Evolutionary conservation across 2,113 vertebrate species (phyloP).

Genomic region (Mirza zaza): DNA sequence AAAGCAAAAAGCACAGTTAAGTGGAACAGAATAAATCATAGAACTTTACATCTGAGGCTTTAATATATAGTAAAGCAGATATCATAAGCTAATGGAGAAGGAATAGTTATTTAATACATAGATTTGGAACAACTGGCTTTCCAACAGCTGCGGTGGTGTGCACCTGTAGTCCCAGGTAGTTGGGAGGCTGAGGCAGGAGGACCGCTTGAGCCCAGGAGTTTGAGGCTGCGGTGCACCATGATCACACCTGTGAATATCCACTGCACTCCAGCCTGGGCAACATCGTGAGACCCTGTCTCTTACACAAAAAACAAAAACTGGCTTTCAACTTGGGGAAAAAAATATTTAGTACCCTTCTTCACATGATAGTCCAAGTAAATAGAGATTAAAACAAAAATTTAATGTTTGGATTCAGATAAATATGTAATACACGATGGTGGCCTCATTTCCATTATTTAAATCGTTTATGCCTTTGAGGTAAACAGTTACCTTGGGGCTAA

Average conservation of each 20-base stretch:
- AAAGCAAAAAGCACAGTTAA: neutral
- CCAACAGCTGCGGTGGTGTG: neutral
- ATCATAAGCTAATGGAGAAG: neutral
- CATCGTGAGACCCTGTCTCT: neutral
- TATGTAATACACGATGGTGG: neutral
- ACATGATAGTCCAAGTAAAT: neutral
- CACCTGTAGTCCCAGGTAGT: neutral
- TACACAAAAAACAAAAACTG: neutral
- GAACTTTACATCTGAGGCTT: neutral
- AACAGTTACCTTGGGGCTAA: neutral
- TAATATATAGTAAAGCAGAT: neutral
- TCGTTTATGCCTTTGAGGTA: neutral
- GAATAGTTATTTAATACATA: neutral
- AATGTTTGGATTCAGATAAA: neutral
- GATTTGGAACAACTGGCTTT: neutral
- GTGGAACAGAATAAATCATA: neutral
- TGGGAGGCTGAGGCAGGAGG: neutral
- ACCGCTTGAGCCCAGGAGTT: neutral
- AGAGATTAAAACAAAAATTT: neutral
- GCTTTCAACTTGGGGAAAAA: neutral
- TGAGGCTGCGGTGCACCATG: neutral
- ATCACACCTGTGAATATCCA: neutral
- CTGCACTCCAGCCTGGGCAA: neutral
- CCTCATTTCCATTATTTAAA: neutral
- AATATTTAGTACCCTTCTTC: neutral